These are phyloP conservation scores for Achatina immaculata DNA, from an alignment of 1,140 invertebrate species.

Conservation along the genomic window DNA sequence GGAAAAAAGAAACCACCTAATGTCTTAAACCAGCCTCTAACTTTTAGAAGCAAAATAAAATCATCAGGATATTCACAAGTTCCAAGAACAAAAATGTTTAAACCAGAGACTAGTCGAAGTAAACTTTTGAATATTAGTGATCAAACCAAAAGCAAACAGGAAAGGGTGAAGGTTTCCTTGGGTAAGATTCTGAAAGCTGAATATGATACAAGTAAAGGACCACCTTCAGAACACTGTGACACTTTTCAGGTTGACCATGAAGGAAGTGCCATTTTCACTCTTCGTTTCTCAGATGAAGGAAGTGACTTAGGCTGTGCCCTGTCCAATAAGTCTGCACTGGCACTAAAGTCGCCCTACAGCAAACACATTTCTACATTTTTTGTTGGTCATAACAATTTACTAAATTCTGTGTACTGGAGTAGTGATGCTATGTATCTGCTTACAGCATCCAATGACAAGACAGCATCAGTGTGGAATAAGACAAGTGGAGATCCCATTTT, in stretches of 20 bases:
- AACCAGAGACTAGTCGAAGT: conserved; percentile 49
- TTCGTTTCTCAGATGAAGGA: conserved; percentile 63
- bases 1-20: conserved; percentile 45
- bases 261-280: conserved; percentile 57
- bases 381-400: conserved; percentile 45
- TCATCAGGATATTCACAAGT: conserved; percentile 68
- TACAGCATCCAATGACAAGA: conserved; percentile 66
- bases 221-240: conserved; percentile 48
- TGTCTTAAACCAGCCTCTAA: conserved; percentile 60
- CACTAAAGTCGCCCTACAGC: conserved; percentile 58
- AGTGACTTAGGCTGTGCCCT: conserved; percentile 61
- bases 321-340: conserved; percentile 62
- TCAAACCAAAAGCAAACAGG: conserved; percentile 22
- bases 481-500: conserved; percentile 58
- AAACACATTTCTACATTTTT: conserved; percentile 50
- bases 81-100: conserved; percentile 62
- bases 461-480: conserved; percentile 60
- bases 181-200: conserved; percentile 39
- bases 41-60: conserved; percentile 65
- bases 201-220: conserved; percentile 55
- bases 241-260: conserved; percentile 50
- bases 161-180: conserved; percentile 10
- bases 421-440: conserved; percentile 59
- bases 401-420: conserved; percentile 59
- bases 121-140: conserved; percentile 27